A percentile compares a stretch with the other conserved stretches of the same genome.
phyloP scores from a whole-genome alignment of 1,140 invertebrate species.

The Rhopalosiphum padi region DNA sequence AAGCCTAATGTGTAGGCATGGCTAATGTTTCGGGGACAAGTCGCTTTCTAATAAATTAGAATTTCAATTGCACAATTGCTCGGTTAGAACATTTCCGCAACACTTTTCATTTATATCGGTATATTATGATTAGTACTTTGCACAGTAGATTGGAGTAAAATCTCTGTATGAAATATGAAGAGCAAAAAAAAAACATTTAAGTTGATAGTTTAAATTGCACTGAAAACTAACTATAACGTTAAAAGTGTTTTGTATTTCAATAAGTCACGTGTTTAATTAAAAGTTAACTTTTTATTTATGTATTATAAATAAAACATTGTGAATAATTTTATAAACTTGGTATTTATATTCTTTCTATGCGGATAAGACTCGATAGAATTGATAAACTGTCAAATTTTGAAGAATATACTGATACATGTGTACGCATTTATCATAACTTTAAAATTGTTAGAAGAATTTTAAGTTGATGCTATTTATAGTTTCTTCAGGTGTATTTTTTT shows the following conservation, averaged over 20 bases:
- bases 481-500: not conserved
- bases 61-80: constrained; percentile 30
- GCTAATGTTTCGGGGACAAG: constrained; percentile 9
- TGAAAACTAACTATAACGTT: not conserved
- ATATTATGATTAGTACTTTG: not conserved
- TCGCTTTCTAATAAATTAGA: constrained; percentile 44
- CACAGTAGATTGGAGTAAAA: not conserved
- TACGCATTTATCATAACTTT: not conserved
- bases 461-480: not conserved
- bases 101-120: not conserved
- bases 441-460: not conserved
- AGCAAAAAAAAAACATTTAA: not conserved
- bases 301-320: not conserved
- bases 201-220: not conserved
- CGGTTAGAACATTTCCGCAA: not conserved
- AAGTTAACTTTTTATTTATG: not conserved
- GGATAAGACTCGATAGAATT: not conserved
- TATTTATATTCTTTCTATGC: not conserved
- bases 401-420: not conserved
- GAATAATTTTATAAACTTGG: not conserved
- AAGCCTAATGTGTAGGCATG: not conserved
- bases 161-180: not conserved
- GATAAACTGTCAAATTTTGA: not conserved
- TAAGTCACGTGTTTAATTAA: not conserved
- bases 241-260: not conserved